A percentile compares a stretch with the other conserved stretches of the same genome.
These are phyloP conservation scores for Drosophila subpulchrella DNA, from an alignment of 1,140 invertebrate genomes.

Conservation along the genomic window DNA sequence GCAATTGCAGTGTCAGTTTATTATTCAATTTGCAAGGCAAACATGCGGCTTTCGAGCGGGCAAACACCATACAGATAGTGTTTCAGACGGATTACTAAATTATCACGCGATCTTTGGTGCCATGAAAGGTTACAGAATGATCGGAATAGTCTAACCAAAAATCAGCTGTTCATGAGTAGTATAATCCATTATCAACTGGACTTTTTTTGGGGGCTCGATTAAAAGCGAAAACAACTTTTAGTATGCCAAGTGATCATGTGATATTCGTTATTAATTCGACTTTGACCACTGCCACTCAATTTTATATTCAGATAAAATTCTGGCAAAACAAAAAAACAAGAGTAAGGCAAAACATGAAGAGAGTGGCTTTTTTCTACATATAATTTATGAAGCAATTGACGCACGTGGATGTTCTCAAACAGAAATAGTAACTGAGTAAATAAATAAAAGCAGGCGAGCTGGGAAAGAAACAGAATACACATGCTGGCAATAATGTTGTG, in stretches of 20 bases:
- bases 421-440: conserved; percentile 51
- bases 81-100: conserved; percentile 49
- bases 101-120: conserved; percentile 61
- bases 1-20: conserved; percentile 31
- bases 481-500: conserved; percentile 50
- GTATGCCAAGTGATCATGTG: conserved; percentile 60
- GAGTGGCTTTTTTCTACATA: conserved; percentile 13
- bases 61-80: conserved; percentile 37
- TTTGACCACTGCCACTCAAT: conserved; percentile 53
- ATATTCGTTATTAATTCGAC: conserved; percentile 68
- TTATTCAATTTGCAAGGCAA: conserved; percentile 47
- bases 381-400: conserved; percentile 56
- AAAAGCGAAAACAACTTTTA: conserved; percentile 22
- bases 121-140: conserved; percentile 21
- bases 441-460: conserved; percentile 22
- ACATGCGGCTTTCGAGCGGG: conserved; percentile 32
- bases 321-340: conserved; percentile 15
- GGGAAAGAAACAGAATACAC: conserved; percentile 34
- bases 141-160: conserved; percentile 11
- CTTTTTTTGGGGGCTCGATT: conserved; percentile 58
- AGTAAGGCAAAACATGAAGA: conserved; percentile 17
- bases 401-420: conserved; percentile 60
- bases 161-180: conserved; percentile 47
- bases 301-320: conserved; percentile 69
- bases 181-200: conserved; percentile 12